A percentile compares a stretch with the other conserved stretches of the same genome.
Conservation (phyloP, 2,113 vertebrate species). For the Brienomyrus longianalis region DNA sequence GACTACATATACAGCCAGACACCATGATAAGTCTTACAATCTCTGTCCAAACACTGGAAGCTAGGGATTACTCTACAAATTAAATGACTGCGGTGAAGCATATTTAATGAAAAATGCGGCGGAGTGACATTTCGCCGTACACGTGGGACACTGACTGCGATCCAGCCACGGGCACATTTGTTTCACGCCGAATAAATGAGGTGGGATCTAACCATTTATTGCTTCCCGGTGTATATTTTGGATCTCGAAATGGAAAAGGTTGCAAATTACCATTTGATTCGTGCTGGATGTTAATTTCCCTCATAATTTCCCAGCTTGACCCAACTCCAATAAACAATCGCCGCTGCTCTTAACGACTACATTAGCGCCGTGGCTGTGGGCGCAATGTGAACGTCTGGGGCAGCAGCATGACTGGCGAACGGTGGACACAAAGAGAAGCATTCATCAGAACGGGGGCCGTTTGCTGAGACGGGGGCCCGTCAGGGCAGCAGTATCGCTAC, state of each 20-base stretch:
- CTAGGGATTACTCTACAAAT: conserved; percentile 14
- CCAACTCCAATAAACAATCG: neutral
- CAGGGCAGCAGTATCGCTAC: conserved; percentile 4
- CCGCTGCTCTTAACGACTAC: conserved; percentile 10
- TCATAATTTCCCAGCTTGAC: neutral
- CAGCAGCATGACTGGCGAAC: neutral
- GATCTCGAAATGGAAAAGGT: conserved; percentile 5
- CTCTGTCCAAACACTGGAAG: conserved; percentile 9
- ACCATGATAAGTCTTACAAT: conserved; percentile 11
- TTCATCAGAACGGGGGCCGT: neutral
- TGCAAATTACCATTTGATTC: conserved; percentile 22
- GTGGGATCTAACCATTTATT: neutral
- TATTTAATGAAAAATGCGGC: conserved; percentile 8
- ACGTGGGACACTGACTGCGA: neutral
- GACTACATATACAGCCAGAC: neutral
- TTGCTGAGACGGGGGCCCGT: conserved; percentile 4
- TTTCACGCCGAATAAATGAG: neutral
- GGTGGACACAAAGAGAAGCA: neutral
- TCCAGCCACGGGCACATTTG: neutral
- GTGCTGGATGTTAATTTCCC: neutral
- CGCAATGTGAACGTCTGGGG: neutral
- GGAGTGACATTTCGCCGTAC: neutral
- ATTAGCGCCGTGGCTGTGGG: conserved; percentile 3
- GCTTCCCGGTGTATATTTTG: neutral
- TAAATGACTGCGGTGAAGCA: conserved; percentile 11